phyloP scores from a whole-genome alignment of 2,888 invertebrate species.

The Phymatocera aterrima region DNA sequence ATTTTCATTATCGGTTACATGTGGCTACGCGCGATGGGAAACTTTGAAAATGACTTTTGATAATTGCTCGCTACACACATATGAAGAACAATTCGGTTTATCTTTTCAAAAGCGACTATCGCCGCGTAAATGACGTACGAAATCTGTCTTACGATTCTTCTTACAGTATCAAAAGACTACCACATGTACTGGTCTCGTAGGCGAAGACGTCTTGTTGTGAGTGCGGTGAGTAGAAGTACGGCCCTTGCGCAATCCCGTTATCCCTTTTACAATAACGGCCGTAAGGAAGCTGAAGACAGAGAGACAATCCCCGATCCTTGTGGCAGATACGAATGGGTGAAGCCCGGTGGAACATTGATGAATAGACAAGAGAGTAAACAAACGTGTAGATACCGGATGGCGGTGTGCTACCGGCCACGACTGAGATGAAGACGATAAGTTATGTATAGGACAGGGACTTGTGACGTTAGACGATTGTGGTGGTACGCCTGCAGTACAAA shows the following conservation, averaged over 20 bases:
- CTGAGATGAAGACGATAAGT: constrained; percentile 53
- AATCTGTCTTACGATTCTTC: not conserved
- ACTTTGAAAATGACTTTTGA: not conserved
- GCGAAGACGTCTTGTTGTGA: not conserved
- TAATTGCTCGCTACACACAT: not conserved
- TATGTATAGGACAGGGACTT: constrained; percentile 1
- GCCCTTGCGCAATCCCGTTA: constrained; percentile 37
- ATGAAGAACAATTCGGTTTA: no score
- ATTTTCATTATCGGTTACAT: not conserved
- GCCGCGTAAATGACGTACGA: not conserved
- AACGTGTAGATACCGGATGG: constrained; percentile 45
- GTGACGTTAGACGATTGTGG: constrained; percentile 9
- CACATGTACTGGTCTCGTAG: not conserved
- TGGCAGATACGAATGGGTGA: constrained; percentile 55
- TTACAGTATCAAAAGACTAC: not conserved
- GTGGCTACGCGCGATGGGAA: not conserved
- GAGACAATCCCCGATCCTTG: constrained; percentile 41
- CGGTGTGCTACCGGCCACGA: constrained; percentile 55
- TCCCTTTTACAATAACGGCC: constrained; percentile 33
- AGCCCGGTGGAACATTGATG: constrained; percentile 59
- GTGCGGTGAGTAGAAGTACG: not conserved
- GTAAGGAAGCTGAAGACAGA: constrained; percentile 31
- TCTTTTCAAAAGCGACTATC: no score
- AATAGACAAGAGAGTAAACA: constrained; percentile 61
- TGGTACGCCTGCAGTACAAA: not conserved